These are phyloP conservation scores for Indicator indicator DNA, from an alignment of 2,113 vertebrate genomes.

Conservation along the genomic window DNA sequence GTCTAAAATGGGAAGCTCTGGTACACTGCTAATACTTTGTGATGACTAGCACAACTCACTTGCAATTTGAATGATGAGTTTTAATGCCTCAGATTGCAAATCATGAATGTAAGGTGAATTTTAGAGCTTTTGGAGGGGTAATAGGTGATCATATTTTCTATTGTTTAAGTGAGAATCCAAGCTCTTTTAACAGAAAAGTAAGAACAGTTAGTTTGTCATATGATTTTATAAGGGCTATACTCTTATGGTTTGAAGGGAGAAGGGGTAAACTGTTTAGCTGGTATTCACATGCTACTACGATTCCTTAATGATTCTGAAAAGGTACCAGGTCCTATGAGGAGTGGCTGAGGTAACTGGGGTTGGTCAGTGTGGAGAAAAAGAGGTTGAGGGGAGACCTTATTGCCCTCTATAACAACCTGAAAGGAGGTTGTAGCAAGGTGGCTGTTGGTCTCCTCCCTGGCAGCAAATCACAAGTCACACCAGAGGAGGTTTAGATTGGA, in stretches of 20 bases:
- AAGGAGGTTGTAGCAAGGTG: no score
- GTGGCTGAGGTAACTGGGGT: no score
- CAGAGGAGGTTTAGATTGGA: no score
- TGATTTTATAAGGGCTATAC: background rate
- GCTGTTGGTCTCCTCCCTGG: no score
- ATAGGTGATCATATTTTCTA: background rate
- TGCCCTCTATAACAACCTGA: no score
- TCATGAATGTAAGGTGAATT: background rate
- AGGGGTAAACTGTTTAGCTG: background rate
- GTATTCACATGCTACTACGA: background rate
- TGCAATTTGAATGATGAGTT: background rate
- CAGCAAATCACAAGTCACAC: no score
- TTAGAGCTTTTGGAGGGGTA: background rate
- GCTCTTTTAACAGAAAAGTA: background rate
- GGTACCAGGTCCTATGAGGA: background rate
- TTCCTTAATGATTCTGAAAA: background rate
- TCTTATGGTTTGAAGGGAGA: fast-evolving
- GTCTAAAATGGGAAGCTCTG: background rate
- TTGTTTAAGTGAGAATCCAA: background rate
- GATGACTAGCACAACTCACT: background rate
- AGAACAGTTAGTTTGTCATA: background rate
- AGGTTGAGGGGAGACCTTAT: no score
- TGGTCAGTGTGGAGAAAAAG: no score
- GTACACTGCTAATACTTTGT: background rate
- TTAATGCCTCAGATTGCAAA: background rate